A percentile compares a stretch with the other conserved stretches of the same genome.
Conservation (phyloP, 2,113 vertebrate species). For the Bufo bufo region DNA sequence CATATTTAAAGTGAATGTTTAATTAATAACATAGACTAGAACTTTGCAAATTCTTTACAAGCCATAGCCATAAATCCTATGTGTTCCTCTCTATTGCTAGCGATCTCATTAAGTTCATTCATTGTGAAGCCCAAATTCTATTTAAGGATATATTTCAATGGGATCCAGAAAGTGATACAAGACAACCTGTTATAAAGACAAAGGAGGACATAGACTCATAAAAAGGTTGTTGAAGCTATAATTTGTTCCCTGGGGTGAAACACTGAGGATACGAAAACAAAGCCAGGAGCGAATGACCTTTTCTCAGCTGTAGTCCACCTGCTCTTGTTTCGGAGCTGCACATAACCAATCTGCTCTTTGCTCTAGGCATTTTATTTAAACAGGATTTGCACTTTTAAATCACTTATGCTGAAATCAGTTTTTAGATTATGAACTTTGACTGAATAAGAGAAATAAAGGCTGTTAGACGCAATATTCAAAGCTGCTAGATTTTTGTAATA, state of each 20-base stretch:
- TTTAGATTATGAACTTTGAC: background rate
- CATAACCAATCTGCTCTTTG: background rate
- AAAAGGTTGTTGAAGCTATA: conserved; percentile 47
- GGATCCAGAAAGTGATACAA: conserved; percentile 46
- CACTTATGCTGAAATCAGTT: background rate
- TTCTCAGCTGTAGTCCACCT: conserved; percentile 20
- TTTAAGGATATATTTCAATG: conserved; percentile 47
- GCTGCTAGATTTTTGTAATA: background rate
- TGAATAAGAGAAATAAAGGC: background rate
- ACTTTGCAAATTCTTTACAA: conserved; percentile 51
- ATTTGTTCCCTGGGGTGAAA: conserved; percentile 37
- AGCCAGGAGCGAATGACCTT: conserved; percentile 41
- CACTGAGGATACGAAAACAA: conserved; percentile 20
- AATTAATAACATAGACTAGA: conserved; percentile 47
- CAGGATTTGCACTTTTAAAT: background rate
- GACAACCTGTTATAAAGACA: conserved; percentile 50
- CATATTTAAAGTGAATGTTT: conserved; percentile 27
- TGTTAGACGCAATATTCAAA: background rate
- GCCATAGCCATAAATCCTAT: conserved; percentile 35
- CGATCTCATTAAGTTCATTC: conserved; percentile 54
- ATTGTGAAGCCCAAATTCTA: conserved; percentile 47
- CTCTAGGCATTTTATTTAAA: background rate
- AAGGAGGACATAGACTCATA: conserved; percentile 39
- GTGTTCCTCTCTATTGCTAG: conserved; percentile 44
- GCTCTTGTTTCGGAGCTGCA: background rate